Base-by-base conservation (phyloP, 2,797 vertebrate genomes). In the Thaleichthys pacificus region DNA sequence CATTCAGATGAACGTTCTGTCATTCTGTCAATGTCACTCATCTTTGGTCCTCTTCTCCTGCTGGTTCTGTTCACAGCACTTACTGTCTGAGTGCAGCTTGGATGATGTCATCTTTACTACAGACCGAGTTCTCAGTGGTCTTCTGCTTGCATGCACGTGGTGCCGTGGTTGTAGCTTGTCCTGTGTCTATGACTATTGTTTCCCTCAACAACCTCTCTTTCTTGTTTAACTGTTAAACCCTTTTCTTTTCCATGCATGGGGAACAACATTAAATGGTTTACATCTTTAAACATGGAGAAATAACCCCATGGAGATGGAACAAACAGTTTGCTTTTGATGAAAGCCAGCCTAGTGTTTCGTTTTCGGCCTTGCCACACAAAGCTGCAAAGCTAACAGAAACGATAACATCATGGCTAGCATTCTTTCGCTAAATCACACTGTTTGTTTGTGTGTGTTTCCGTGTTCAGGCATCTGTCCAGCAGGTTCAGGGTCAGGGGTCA, bases 401-500 rank as follows among this genome's bases (percentile, higher is more conserved):
- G 1, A 7, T 35, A 35, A 35, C 32, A 6, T 42, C 51, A 5
- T 5, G 15, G 17, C 51, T 54, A n/a, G 51, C 51, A n/a, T 54
- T 5, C 19, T n/a, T 54, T n/a, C 8, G 11, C 38, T 42, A 14
- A 42, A 11, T 42, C 38, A 12, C 35, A 35, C 35, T 35, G 32
- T 3, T 7, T 2, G 38, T 32, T 38, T 61, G 28, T 60, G 1
- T 51, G 2, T 69, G 17, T 7, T 11, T 35, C 22, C 72, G 14
- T 77, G 19, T 73, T 24, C 3, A 90, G 87, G 51, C 56, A 14
- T 86, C 35, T 84, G 32, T 60, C 42, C 42, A 47, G 56, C 76
- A 80, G 66, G 74, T 7, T 56, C 66, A 86, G 75, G 90, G 89
- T 56, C 66, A 86, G 75, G 90, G 89, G 65, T 75, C 80, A 19